Percentiles rank a stretch among this genome's conserved stretches.
Evolutionary conservation across 1,140 invertebrate species (phyloP).

Genomic region (Lasioglossum baleicum): DNA sequence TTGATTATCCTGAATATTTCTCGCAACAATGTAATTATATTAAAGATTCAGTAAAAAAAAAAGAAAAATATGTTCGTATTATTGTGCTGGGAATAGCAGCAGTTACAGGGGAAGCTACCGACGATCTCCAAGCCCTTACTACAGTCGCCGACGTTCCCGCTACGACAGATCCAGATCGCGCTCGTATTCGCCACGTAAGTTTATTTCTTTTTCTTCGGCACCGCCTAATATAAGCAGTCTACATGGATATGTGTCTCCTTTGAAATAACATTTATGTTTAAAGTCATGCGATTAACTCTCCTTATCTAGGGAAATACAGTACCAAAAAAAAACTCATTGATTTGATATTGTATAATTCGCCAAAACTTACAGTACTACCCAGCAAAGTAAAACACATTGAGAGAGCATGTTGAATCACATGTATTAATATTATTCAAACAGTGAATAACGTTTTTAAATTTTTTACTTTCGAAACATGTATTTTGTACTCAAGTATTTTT

Average conservation of each 20-base stretch:
- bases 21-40: background rate
- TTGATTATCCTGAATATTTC: slow-evolving; percentile 23
- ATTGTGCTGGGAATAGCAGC: slow-evolving; percentile 48
- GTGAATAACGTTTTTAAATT: background rate
- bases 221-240: slow-evolving; percentile 69
- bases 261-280: slow-evolving; percentile 30
- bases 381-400: background rate
- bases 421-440: background rate
- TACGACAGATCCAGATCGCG: slow-evolving; percentile 90
- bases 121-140: slow-evolving; percentile 84
- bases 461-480: background rate
- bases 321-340: slow-evolving; percentile 28
- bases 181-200: slow-evolving; percentile 93
- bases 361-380: background rate
- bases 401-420: background rate
- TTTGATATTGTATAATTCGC: slow-evolving; percentile 53
- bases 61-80: background rate
- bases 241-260: slow-evolving; percentile 64
- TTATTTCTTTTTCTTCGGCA: slow-evolving; percentile 50
- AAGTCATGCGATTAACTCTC: background rate
- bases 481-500: background rate
- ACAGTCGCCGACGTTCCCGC: slow-evolving; percentile 80
- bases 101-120: slow-evolving; percentile 77
- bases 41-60: slow-evolving; percentile 1
- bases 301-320: slow-evolving; percentile 3